A percentile compares a stretch with the other conserved stretches of the same genome.
Evolutionary conservation across 2,797 vertebrate species (phyloP).

Genomic region (Sebastes hubbsi): DNA sequence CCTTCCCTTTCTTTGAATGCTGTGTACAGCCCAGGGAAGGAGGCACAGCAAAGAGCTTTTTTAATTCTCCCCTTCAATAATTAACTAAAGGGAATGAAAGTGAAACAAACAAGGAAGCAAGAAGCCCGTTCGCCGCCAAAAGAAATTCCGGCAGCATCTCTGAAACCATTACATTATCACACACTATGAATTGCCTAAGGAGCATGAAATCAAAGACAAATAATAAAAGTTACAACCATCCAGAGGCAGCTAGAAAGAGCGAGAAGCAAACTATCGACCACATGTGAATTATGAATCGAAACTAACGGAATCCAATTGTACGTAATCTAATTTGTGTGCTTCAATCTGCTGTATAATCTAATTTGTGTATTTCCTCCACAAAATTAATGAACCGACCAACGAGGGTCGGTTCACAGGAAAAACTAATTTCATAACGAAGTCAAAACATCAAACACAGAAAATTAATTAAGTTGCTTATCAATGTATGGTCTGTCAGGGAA

Average conservation of each 20-base stretch:
- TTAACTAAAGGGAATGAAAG: slow-evolving; percentile 54
- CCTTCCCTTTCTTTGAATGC: slow-evolving; percentile 49
- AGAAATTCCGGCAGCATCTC: slow-evolving; percentile 29
- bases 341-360: slow-evolving; percentile 79
- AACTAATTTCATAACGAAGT: slow-evolving; percentile 78
- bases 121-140: slow-evolving; percentile 25
- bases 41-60: slow-evolving; percentile 43
- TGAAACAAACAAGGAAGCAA: slow-evolving; percentile 51
- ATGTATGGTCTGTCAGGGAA: slow-evolving; percentile 74
- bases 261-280: slow-evolving; percentile 63
- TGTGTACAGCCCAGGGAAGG: slow-evolving; percentile 26
- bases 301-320: slow-evolving; percentile 79
- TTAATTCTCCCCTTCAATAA: slow-evolving; percentile 61
- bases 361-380: slow-evolving; percentile 79
- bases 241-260: slow-evolving; percentile 20
- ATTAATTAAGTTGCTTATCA: slow-evolving; percentile 85
- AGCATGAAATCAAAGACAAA: slow-evolving; percentile 51
- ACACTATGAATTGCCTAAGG: slow-evolving; percentile 29
- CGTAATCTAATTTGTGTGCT: slow-evolving; percentile 77
- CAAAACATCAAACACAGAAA: slow-evolving; percentile 80
- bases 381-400: slow-evolving; percentile 76
- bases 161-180: slow-evolving; percentile 41
- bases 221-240: slow-evolving; percentile 44
- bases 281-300: slow-evolving; percentile 77
- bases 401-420: slow-evolving; percentile 42